Evolutionary conservation across 1,140 invertebrate species (phyloP).

Genomic region (Araneus ventricosus): DNA sequence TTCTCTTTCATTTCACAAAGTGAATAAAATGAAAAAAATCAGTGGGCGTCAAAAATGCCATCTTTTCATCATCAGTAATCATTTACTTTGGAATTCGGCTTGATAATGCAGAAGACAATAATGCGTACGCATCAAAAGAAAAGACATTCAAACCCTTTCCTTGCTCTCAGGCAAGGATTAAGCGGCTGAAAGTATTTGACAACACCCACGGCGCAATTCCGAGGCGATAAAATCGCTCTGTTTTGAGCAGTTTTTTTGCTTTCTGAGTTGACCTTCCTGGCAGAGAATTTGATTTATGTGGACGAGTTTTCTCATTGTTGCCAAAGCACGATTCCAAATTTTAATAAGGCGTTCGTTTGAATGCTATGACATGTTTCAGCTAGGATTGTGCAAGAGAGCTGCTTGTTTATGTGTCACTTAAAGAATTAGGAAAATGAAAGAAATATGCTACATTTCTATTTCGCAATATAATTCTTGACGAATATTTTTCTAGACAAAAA

Average conservation of each 20-base stretch:
- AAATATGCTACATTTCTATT: no score
- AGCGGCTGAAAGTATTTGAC: background rate
- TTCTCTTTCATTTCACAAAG: background rate
- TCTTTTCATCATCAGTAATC: background rate
- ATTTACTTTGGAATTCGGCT: background rate
- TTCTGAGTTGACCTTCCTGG: background rate
- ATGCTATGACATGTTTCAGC: background rate
- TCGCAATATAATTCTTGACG: no score
- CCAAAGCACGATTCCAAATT: background rate
- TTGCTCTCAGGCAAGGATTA: background rate
- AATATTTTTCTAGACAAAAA: no score
- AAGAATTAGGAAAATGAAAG: background rate
- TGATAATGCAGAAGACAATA: slow-evolving; percentile 2
- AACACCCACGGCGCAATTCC: background rate
- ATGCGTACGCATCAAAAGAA: background rate
- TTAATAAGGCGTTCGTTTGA: slow-evolving; percentile 8
- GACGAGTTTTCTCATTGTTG: slow-evolving; percentile 15
- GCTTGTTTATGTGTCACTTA: background rate
- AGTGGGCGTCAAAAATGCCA: background rate
- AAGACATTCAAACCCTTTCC: background rate
- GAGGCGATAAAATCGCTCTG: background rate
- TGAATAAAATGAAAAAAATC: background rate
- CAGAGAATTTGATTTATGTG: slow-evolving; percentile 23
- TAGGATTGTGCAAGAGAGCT: background rate
- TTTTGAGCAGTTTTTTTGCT: background rate